Conservation (phyloP, 2,113 vertebrate genomes). For the Protobothrops flavoviridis region DNA sequence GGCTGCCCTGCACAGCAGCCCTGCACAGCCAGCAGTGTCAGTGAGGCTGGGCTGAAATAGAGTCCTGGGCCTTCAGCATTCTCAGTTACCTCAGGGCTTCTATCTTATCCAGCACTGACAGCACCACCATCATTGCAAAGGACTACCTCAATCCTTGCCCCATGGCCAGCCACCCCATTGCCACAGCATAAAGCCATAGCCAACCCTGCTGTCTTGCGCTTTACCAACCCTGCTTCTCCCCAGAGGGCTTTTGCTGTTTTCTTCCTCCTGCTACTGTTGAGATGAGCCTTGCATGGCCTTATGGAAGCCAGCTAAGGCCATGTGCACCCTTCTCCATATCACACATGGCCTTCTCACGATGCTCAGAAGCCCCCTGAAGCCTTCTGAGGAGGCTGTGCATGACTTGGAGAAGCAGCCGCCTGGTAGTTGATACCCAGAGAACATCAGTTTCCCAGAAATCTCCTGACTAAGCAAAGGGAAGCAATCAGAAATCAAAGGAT, state of each 20-base stretch:
- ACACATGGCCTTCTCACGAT: neutral
- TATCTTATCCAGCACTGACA: neutral
- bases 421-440: neutral
- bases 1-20: neutral
- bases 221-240: neutral
- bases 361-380: neutral
- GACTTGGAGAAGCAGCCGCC: neutral
- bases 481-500: neutral
- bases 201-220: neutral
- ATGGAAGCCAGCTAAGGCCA: neutral
- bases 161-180: neutral
- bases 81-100: neutral
- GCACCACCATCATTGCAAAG: neutral
- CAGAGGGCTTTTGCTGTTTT: neutral
- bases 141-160: neutral
- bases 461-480: neutral
- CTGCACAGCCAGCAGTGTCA: neutral
- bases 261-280: neutral
- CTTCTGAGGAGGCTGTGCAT: neutral
- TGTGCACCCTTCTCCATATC: neutral
- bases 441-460: neutral
- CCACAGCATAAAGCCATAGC: neutral
- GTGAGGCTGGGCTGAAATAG: neutral
- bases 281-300: neutral
- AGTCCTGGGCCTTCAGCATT: neutral